phyloP scores from a whole-genome alignment of 1,140 invertebrate species.

The Phenacoccus solenopsis region DNA sequence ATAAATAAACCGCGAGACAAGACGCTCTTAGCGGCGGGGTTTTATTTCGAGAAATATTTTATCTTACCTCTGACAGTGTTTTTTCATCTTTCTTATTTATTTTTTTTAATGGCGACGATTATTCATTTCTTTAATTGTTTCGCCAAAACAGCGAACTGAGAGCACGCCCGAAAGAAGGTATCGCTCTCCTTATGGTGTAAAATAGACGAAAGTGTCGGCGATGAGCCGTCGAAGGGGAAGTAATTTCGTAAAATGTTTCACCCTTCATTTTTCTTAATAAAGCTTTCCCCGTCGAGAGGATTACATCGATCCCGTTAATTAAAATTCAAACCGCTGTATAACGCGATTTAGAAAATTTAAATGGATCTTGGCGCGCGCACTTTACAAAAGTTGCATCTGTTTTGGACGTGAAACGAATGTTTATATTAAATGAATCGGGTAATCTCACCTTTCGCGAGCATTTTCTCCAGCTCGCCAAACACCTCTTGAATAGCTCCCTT shows the following conservation, averaged over 20 bases:
- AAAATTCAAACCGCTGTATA: conserved; percentile 11
- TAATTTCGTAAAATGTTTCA: conserved; percentile 13
- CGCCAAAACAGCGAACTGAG: background rate
- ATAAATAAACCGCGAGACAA: background rate
- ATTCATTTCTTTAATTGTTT: conserved; percentile 18
- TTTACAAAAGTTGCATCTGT: background rate
- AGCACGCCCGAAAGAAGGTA: background rate
- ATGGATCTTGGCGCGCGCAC: background rate
- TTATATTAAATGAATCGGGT: too few relatives aligned
- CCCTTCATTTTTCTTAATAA: conserved; percentile 14
- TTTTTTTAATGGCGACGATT: conserved; percentile 9
- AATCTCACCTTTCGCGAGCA: too few relatives aligned
- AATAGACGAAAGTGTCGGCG: background rate
- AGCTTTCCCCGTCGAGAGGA: background rate
- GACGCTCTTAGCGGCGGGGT: background rate
- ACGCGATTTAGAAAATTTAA: conserved; percentile 12
- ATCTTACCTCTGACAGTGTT: conserved; percentile 15
- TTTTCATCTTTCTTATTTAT: conserved; percentile 10
- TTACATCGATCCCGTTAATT: conserved; percentile 15
- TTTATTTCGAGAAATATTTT: conserved; percentile 11
- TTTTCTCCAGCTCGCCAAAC: too few relatives aligned
- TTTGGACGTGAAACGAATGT: background rate
- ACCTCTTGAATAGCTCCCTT: too few relatives aligned
- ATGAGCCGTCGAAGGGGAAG: background rate
- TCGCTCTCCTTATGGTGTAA: background rate